Base-by-base conservation (phyloP, 2,797 vertebrate genomes). In the Hypotaenidia philippensis region DNA sequence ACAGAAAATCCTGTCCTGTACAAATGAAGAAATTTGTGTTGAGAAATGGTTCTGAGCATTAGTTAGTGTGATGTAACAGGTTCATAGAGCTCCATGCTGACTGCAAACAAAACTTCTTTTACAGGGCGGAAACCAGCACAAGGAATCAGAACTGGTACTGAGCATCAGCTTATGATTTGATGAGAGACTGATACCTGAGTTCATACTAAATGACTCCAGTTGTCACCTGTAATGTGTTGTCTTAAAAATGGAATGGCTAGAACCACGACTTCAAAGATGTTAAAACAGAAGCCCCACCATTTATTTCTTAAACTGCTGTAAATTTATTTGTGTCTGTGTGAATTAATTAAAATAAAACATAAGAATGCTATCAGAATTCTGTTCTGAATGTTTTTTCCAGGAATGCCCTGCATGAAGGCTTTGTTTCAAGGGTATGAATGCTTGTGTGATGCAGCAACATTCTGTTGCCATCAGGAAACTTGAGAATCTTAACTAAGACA, bases 291-390 rank as follows among this genome's bases (percentile, higher is more conserved):
- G n/a, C 18, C 4, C 72, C 0, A 1, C 11, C 5, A 17, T 63
- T 82, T 72, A 1, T 59, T 89, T 89, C 19, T 19, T 86, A n/a
- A 90, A 6, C 10, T 38, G 13, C 9, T 87, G 8, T 63, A 47
- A 60, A 44, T 11, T 72, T 80, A 52, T 76, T 53, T 55, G 1
- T 55, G n/a, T 65, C 9, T 84, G 10, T 60, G 20, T 93, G 64
- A 10, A 63, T 75, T 75, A 50, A 74, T 75, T 71, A 50, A 74
- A 96, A 93, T 96, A 93, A 93, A 95, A 57, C 22, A 26, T 20
- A 5, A 88, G 2, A 56, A 32, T 76, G 10, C 7, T 72, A 52
- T 5, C 13, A 47, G 16, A 71, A 38, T 68, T 47, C 64, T 68
- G 66, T 68, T 81, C 6, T 78, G 44, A 60, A 77, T 9, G 2